These are phyloP conservation scores for Macaria notata DNA, from an alignment of 2,888 invertebrate genomes.

Conservation along the genomic window DNA sequence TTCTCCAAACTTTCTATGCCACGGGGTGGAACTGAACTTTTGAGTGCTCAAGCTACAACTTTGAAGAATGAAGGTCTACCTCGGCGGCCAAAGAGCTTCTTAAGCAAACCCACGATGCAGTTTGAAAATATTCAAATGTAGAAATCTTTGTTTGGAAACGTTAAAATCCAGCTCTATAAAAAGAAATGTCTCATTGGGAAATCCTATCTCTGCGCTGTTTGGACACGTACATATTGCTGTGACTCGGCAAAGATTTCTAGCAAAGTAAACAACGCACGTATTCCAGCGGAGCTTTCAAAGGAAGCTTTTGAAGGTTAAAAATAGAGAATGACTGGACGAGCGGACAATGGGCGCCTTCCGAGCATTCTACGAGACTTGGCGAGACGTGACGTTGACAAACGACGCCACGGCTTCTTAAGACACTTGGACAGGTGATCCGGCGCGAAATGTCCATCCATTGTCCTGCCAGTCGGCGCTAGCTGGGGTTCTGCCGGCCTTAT, in stretches of 20 bases:
- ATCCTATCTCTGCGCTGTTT: neutral
- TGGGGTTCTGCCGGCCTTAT: constrained; percentile 32
- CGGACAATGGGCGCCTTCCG: constrained; percentile 58
- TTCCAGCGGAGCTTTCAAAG: constrained; percentile 31
- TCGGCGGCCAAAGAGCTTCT: constrained; percentile 15
- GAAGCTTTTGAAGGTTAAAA: constrained; percentile 49
- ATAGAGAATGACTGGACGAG: constrained; percentile 51
- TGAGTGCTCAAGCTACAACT: constrained; percentile 21
- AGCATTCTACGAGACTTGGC: constrained; percentile 48
- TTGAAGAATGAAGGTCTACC: constrained; percentile 22
- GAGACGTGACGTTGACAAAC: constrained; percentile 66
- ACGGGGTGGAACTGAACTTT: constrained; percentile 20
- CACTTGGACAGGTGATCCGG: constrained; percentile 72
- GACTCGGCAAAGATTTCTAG: constrained; percentile 17
- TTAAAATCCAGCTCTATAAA: neutral
- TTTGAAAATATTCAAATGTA: constrained; percentile 13
- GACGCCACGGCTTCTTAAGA: constrained; percentile 55
- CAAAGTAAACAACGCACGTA: constrained; percentile 28
- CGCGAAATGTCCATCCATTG: constrained; percentile 62
- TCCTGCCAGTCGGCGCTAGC: constrained; percentile 44
- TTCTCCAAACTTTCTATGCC: constrained; percentile 16
- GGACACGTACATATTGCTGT: constrained; percentile 12
- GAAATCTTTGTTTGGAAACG: constrained; percentile 14
- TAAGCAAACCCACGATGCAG: constrained; percentile 12
- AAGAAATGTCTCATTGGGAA: constrained; percentile 1